Evolutionary conservation across 2,113 vertebrate species (phyloP), one percentile per base, ranked within the genome.

Genomic region (Misgurnus anguillicaudatus): DNA sequence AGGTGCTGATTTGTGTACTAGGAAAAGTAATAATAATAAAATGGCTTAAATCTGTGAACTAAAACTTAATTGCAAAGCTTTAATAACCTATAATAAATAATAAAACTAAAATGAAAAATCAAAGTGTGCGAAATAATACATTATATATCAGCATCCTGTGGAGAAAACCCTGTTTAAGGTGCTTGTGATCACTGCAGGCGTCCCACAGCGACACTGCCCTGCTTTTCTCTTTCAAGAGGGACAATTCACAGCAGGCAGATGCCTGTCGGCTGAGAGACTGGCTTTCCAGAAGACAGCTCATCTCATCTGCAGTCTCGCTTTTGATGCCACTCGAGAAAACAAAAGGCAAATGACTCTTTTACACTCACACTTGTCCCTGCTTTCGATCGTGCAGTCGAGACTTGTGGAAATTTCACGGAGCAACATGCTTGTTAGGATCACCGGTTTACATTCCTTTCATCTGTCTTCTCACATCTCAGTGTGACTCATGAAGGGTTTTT

Each of bases 221-320:
- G 4, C 69, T 80, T 78, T 67, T 45, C 61, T 66, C 65, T 74
- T 62, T 80, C 62, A 70, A 57, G 42, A 77, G 75, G 53, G 67
- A 76, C 69, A 75, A 60, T 75, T 41, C 75, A 8, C 75, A 63
- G 73, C 77, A 75, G 62, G 73, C 39, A 67, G 82, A 57, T 31
- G 42, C 61, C 67, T 58, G 14, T 61, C 65, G 47, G 58, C 21
- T 55, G 58, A 77, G 47, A 76, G 19, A 61, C 41, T 65, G 80
- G 77, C 55, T 85, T 79, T 79, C 31, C 61, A 62, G 61, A 61
- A 68, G 80, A 51, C 67, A 62, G 11, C 58, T 78, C 38, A 3
- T 69, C 65, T 78, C 63, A 77, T 79, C 77, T 19, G 53, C 51
- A n/a, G 61, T 71, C 66, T 53, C 62, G 41, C 51, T 48, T 68